Evolutionary conservation across 2,888 invertebrate genomes (phyloP).

Genomic region (Gandaritis pyraliata): DNA sequence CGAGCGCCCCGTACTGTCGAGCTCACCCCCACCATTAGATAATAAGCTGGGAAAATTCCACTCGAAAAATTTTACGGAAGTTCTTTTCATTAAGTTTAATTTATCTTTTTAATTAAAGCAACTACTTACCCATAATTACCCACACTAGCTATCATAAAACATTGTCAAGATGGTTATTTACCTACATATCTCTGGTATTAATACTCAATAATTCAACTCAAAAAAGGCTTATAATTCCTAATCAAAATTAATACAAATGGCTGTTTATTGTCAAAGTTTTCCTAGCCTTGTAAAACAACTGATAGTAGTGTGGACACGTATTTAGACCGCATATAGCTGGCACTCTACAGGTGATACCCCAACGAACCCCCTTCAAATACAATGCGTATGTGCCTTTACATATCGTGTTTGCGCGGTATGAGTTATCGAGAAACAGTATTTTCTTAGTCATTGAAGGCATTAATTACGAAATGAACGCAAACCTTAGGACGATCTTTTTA

Average conservation of each 20-base stretch:
- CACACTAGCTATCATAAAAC: too few species aligned
- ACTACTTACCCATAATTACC: too few species aligned
- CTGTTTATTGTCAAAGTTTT: not conserved
- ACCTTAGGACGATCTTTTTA: not conserved
- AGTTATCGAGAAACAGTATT: not conserved
- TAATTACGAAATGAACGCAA: not conserved
- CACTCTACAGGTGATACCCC: conserved; percentile 6
- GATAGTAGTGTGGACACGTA: not conserved
- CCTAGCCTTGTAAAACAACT: not conserved
- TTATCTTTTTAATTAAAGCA: too few species aligned
- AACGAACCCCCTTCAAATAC: not conserved
- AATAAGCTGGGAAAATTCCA: conserved; percentile 20
- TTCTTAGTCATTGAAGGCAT: not conserved
- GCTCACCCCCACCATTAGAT: conserved; percentile 57
- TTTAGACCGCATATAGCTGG: not conserved
- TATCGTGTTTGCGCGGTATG: not conserved
- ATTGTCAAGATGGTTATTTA: too few species aligned
- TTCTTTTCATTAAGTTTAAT: not conserved
- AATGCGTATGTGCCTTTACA: not conserved
- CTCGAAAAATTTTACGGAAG: not conserved
- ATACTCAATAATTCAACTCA: too few species aligned
- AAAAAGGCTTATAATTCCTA: too few species aligned
- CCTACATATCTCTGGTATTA: too few species aligned
- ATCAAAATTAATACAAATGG: too few species aligned
- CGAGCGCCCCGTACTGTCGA: conserved; percentile 72